These are phyloP conservation scores for Manis pentadactyla DNA, from an alignment of 2,797 vertebrate species.

Conservation along the genomic window DNA sequence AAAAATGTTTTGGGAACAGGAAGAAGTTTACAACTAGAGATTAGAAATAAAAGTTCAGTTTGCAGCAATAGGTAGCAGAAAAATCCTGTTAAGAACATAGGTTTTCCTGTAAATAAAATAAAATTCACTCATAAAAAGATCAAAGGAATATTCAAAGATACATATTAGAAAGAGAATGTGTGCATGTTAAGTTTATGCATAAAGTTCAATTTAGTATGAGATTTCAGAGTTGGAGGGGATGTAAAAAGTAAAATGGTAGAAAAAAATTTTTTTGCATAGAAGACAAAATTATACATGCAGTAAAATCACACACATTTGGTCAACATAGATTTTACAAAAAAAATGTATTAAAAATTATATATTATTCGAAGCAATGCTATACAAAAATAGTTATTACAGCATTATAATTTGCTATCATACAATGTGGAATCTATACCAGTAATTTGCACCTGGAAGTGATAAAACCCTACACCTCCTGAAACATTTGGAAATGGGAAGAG, in stretches of 20 bases:
- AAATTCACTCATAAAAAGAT: constrained; percentile 24
- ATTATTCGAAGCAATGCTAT: not conserved
- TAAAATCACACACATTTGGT: constrained; percentile 42
- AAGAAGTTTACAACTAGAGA: not conserved
- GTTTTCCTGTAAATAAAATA: constrained; percentile 38
- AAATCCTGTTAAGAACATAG: constrained; percentile 25
- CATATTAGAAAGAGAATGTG: not conserved
- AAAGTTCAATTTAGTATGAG: constrained; percentile 30
- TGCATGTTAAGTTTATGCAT: not conserved
- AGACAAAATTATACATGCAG: not conserved
- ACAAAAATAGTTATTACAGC: constrained; percentile 6
- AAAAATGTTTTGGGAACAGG: not conserved
- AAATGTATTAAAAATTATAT: constrained; percentile 34
- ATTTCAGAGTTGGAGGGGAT: constrained; percentile 35
- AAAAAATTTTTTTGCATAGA: constrained; percentile 1
- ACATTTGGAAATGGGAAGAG: not conserved
- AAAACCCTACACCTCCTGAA: not conserved
- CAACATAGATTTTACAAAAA: not conserved
- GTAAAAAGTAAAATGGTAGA: constrained; percentile 7
- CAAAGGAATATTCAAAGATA: not conserved
- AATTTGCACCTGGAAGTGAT: not conserved
- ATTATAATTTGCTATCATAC: not conserved
- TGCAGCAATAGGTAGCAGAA: constrained; percentile 29
- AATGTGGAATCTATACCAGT: not conserved
- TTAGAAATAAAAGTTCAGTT: not conserved